Conservation (phyloP, 1,140 invertebrate genomes). For the Cyclina sinensis region DNA sequence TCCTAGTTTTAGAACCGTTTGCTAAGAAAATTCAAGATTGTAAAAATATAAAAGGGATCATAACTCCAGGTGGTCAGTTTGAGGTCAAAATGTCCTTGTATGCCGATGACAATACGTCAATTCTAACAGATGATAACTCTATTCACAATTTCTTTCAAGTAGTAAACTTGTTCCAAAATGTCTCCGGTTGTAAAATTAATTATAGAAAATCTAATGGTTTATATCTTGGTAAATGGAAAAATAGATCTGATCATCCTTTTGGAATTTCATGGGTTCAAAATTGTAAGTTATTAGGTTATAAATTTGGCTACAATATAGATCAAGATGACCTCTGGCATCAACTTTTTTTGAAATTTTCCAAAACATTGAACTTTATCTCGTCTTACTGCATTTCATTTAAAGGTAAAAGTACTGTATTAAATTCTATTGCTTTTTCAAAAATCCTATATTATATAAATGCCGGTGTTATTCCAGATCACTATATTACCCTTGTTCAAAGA, state of each 20-base stretch:
- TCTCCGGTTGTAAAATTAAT: conserved; percentile 71
- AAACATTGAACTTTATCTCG: conserved; percentile 52
- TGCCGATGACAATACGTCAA: conserved; percentile 73
- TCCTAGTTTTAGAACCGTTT: conserved; percentile 84
- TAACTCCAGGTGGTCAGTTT: conserved; percentile 61
- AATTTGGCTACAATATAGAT: conserved; percentile 60
- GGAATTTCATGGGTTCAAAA: conserved; percentile 71
- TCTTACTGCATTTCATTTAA: conserved; percentile 64
- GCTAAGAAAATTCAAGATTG: conserved; percentile 65
- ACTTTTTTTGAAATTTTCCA: conserved; percentile 62
- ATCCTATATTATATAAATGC: conserved; percentile 69
- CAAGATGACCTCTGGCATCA: conserved; percentile 68
- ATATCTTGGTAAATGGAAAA: conserved; percentile 70
- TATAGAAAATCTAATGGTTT: conserved; percentile 64
- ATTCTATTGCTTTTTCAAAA: conserved; percentile 66
- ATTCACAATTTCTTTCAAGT: conserved; percentile 57
- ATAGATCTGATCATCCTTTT: conserved; percentile 68
- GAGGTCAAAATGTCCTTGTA: conserved; percentile 65
- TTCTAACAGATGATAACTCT: conserved; percentile 53
- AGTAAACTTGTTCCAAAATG: conserved; percentile 58
- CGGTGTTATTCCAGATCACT: conserved; percentile 63
- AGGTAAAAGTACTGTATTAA: conserved; percentile 68
- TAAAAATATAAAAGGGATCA: conserved; percentile 67
- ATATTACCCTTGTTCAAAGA: conserved; percentile 63
- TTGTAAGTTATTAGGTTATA: conserved; percentile 67